A percentile compares a stretch with the other conserved stretches of the same genome.
These are phyloP conservation scores for Sminthurides bifidus DNA, from an alignment of 1,140 invertebrate genomes.

Conservation along the genomic window DNA sequence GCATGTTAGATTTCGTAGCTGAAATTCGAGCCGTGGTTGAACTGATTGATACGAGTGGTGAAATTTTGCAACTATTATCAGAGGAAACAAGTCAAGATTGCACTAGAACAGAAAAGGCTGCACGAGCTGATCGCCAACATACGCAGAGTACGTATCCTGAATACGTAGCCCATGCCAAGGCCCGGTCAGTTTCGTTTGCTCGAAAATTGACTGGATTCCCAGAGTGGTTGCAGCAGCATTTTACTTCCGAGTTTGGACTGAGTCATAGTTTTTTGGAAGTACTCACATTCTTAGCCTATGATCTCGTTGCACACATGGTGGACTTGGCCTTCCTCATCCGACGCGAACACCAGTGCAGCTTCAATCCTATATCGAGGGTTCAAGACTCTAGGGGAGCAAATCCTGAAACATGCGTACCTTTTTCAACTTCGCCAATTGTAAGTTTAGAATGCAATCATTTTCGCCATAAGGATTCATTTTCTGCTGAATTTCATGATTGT, in stretches of 20 bases:
- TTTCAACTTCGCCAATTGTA: background rate
- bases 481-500: background rate
- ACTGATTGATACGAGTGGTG: constrained; percentile 18
- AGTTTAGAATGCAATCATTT: background rate
- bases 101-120: constrained; percentile 10
- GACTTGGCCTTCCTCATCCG: constrained; percentile 19
- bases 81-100: background rate
- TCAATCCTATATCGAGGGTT: constrained; percentile 2
- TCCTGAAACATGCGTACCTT: constrained; percentile 27
- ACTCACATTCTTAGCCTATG: constrained; percentile 23
- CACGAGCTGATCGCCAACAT: constrained; percentile 10
- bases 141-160: background rate
- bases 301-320: constrained; percentile 22
- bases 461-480: background rate
- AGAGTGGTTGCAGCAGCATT: constrained; percentile 9
- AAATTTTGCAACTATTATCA: constrained; percentile 13
- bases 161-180: constrained; percentile 9
- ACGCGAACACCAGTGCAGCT: background rate
- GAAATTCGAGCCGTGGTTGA: constrained; percentile 14
- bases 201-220: constrained; percentile 17
- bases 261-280: constrained; percentile 16
- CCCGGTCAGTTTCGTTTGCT: constrained; percentile 26
- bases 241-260: constrained; percentile 5
- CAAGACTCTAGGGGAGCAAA: constrained; percentile 16
- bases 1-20: background rate